A percentile compares a stretch with the other conserved stretches of the same genome.
These are phyloP conservation scores for Monodelphis domestica DNA, from an alignment of 2,797 vertebrate genomes.

Conservation along the genomic window DNA sequence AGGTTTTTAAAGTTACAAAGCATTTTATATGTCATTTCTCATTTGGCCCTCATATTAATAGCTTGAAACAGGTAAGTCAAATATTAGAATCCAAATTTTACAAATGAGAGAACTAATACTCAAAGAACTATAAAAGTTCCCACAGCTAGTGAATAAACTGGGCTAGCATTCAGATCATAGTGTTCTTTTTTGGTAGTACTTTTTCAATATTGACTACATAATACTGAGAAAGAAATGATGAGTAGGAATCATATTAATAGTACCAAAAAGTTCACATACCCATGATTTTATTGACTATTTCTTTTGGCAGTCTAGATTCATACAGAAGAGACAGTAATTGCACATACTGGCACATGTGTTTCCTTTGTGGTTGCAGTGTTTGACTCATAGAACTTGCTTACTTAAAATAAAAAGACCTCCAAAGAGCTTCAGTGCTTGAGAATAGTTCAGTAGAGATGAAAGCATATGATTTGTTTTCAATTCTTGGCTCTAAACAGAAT, in stretches of 20 bases:
- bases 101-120: neutral
- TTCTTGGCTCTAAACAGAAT: neutral
- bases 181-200: neutral
- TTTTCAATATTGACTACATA: neutral
- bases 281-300: neutral
- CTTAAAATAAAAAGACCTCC: neutral
- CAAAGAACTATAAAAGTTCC: neutral
- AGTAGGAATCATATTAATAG: neutral
- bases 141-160: neutral
- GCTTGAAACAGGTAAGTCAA: neutral
- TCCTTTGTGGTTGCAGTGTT: neutral
- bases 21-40: neutral
- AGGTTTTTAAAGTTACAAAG: neutral
- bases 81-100: neutral
- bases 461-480: neutral
- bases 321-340: neutral
- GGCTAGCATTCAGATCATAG: neutral
- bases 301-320: conserved; percentile 10
- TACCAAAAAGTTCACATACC: neutral
- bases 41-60: neutral
- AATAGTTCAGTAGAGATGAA: neutral
- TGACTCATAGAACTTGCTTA: neutral
- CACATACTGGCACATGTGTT: neutral
- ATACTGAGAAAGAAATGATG: conserved; percentile 11
- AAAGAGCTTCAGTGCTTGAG: neutral